Evolutionary conservation across 2,113 vertebrate genomes (phyloP).

Genomic region (Isurus oxyrinchus): DNA sequence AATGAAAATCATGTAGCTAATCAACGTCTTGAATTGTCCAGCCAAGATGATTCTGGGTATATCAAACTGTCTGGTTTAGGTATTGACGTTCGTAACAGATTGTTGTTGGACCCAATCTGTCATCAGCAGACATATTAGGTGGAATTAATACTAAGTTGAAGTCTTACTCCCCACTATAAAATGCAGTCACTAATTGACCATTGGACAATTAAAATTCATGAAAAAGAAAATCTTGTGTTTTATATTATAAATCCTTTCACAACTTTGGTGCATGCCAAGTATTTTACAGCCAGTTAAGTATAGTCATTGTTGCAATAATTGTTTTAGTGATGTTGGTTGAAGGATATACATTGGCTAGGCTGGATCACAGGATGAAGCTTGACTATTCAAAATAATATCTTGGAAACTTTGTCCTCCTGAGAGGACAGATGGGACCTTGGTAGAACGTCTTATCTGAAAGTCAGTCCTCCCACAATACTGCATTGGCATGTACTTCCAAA

Average conservation of each 20-base stretch:
- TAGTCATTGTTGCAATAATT: background rate
- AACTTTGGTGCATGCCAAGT: background rate
- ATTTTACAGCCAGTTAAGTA: background rate
- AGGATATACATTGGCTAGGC: background rate
- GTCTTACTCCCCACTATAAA: background rate
- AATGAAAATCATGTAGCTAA: background rate
- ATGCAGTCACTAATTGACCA: background rate
- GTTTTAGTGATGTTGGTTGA: background rate
- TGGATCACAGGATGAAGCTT: too few species aligned
- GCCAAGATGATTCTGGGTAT: background rate
- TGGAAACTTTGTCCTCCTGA: background rate
- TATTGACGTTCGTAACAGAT: background rate
- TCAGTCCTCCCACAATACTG: background rate
- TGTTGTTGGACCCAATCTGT: background rate
- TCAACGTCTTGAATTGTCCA: background rate
- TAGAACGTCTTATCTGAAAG: background rate
- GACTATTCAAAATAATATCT: background rate
- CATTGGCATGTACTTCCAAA: background rate
- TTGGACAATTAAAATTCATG: background rate
- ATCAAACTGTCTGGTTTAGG: background rate
- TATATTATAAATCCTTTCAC: background rate
- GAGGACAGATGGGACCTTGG: background rate
- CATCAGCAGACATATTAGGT: background rate
- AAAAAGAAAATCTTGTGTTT: background rate
- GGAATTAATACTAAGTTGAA: background rate